These are phyloP conservation scores for Rotaria socialis DNA, from an alignment of 2,888 invertebrate genomes.

Conservation along the genomic window DNA sequence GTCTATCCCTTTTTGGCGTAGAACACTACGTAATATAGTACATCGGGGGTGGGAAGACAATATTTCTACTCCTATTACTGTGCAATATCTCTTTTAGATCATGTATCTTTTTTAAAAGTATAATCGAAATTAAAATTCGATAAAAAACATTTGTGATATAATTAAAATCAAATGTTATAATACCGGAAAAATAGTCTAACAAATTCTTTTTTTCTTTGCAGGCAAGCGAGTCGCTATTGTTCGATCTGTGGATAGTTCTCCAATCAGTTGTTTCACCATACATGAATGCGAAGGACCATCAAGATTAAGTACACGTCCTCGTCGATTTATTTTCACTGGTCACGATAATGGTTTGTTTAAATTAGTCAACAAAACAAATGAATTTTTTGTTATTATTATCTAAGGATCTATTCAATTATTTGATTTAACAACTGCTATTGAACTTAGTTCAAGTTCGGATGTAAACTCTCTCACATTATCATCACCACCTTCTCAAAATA, in stretches of 20 bases:
- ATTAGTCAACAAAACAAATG: slow-evolving; percentile 51
- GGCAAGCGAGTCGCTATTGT: slow-evolving; percentile 78
- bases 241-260: slow-evolving; percentile 84
- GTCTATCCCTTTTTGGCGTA: too few species aligned
- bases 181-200: too few species aligned
- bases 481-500: not conserved
- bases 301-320: slow-evolving; percentile 79
- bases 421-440: slow-evolving; percentile 91
- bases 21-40: too few species aligned
- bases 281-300: slow-evolving; percentile 95
- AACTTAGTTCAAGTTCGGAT: slow-evolving; percentile 62
- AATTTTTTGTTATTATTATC: not conserved
- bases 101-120: too few species aligned
- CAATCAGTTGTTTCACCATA: slow-evolving; percentile 88
- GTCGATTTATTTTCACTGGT: slow-evolving; percentile 64
- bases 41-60: too few species aligned
- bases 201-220: not conserved
- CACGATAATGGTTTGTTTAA: slow-evolving; percentile 54
- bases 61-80: too few species aligned
- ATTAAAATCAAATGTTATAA: too few species aligned
- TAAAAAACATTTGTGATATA: too few species aligned
- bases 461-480: not conserved
- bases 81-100: too few species aligned
- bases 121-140: too few species aligned
- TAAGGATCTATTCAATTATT: slow-evolving; percentile 68